Evolutionary conservation across 2,888 invertebrate genomes (phyloP), one percentile per base, ranked within the genome.

Genomic region (Agrotis puta): DNA sequence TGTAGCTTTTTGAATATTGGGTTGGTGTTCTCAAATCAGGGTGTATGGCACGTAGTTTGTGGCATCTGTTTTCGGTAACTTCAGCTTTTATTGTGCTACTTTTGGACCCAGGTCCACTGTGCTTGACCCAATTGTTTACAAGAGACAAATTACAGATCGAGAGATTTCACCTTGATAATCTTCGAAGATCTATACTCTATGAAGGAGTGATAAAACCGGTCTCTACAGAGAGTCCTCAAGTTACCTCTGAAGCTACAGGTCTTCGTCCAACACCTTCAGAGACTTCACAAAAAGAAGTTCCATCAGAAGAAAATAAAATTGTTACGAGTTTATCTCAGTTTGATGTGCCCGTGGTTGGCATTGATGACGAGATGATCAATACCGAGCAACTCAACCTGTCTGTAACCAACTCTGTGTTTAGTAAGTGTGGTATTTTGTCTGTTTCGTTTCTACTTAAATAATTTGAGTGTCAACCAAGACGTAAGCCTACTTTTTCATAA

Each of bases 141-240:
- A 53, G 1, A 16, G 3, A 16, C 1, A 7, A 43, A 53, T 77
- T 89, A 51, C 79, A 95, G 95, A 94, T 95, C 43, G 95, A 95
- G 85, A 88, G 91, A 70, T 81, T 95, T 3, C 93, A 95, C 48
- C 81, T 95, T 33, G 93, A 95, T 76, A 92, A 91, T 74, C 77
- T 92, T 64, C 90, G 90, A 75, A 74, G 85, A 70, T 63, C 62
- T 57, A 51, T 67, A 45, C 61, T 56, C 27, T 68, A 58, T 6
- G 54, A 45, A 24, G 53, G 53, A 9, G 47, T 67, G 18, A 54
- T 59, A 54, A 50, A n/a, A 22, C 5, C 43, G 33, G 33, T 64
- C 20, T 47, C 63, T 48, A 20, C 20, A n/a, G 22, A 7, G 2
- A 63, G 24, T n/a, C 47, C 48, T 47, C 13, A n/a, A 16, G 22